phyloP scores from a whole-genome alignment of 2,113 vertebrate genomes.

The Coracopsis vasa region DNA sequence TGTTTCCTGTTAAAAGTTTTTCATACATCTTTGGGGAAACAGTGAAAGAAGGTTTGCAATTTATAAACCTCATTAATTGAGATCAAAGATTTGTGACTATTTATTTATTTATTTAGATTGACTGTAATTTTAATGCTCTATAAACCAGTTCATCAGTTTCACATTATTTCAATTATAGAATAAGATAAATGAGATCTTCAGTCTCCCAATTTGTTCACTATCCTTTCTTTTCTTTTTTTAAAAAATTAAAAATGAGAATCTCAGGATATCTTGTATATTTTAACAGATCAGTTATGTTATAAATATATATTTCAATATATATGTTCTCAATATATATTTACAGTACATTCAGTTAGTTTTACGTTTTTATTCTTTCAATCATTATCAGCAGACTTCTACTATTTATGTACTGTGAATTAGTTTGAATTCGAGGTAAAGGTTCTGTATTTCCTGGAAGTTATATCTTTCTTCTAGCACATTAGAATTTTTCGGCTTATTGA shows the following conservation, averaged over 20 bases:
- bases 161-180: not conserved
- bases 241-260: not conserved
- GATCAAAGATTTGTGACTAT: not conserved
- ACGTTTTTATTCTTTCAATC: not conserved
- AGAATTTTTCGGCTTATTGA: not conserved
- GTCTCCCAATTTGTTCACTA: not conserved
- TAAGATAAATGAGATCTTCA: not conserved
- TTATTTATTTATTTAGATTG: not conserved
- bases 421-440: not conserved
- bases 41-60: not conserved
- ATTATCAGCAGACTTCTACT: not conserved
- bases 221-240: not conserved
- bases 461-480: not conserved
- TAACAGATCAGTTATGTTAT: not conserved
- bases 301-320: not conserved
- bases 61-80: not conserved
- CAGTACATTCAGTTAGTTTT: not conserved
- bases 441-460: not conserved
- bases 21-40: not conserved
- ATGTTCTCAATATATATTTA: not conserved
- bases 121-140: not conserved
- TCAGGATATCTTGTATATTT: not conserved
- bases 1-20: not conserved
- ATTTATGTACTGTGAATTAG: not conserved
- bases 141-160: not conserved